Evolutionary conservation across 35 echinoderm and acorn worm genomes (phyloP), one percentile per base, ranked within the genome.

Genomic region (Patiria miniata): DNA sequence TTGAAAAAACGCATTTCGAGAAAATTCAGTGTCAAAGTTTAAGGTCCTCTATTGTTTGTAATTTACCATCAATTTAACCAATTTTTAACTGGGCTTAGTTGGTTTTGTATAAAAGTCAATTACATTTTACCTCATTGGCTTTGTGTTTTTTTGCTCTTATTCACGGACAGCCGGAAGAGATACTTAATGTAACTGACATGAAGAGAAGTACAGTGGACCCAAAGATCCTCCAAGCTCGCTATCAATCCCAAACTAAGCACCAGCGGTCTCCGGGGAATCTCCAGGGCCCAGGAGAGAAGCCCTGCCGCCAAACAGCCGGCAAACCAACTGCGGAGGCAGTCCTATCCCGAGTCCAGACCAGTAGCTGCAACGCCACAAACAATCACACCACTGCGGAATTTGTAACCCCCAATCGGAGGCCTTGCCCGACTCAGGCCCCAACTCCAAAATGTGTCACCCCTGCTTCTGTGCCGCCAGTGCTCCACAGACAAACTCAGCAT

Each of bases 181-280:
- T 53, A 40, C 38, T 76, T 21, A 60, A 77, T 77, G 26, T 90
- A 19, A 60, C 51, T 39, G 77, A 90, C 8, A 90, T 94, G 82
- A 90, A 94, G 52, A 81, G 79, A 47, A 86, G 33, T 23, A 82
- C 83, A 12, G 39, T 85, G 7, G 76, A 93, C 39, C 19, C 39
- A 19, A 51, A 84, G 15, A 51, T 93, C 7, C 0, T 82, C 7
- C 47, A 84, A 77, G 91, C 91, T 8, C 86, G 91, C 8, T 93
- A 93, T 52, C 39, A 30, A 33, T n/a, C 81, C 80, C 51, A 17
- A 44, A 19, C 79, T 39, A 52, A 76, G 12, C 42, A 47, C 42
- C 42, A 47, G 12, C 4, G 42, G 21, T 28, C 5, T 7, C 61
- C 61, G 5, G n/a, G 7, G 33, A 18, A 18, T 36, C n/a, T 3